Evolutionary conservation across 2,797 vertebrate species (phyloP), one percentile per base, ranked within the genome.

Genomic region (Hippocampus kuda): DNA sequence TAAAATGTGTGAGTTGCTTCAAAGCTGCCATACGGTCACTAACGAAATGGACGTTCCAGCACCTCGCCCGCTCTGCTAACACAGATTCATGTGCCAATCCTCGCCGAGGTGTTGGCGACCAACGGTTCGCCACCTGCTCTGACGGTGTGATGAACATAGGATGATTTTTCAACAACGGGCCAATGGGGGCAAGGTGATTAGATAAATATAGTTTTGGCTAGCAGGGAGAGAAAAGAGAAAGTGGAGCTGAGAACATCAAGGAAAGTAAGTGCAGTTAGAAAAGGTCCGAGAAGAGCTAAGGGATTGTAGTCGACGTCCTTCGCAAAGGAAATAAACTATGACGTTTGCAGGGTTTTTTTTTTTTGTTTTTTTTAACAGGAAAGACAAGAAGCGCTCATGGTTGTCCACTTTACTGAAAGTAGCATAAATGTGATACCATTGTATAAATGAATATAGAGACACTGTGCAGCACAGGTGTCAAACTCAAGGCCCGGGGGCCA

Each of bases 101-200:
- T 42, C 70, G 65, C 22, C 27, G 79, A 85, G 76, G 79, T 84
- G 80, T 70, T 65, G 66, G 59, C 49, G 77, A 73, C 86, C 83
- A 82, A 82, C 9, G 70, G 83, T 86, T 82, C 70, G 60, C 85
- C 87, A 89, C 86, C 85, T 90, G 87, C 81, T 86, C 84, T 20
- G 48, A 81, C 42, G 64, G 69, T 67, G 77, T 53, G 3, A 68
- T 80, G 74, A 82, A 86, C 84, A 86, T 84, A 83, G 78, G 81
- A 71, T 60, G 70, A 70, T 65, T 65, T 80, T 85, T 84, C 59
- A 81, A 73, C 75, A 75, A 75, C 71, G 61, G 56, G 69, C 26
- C 5, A 70, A 67, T 69, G 66, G 79, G 69, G 71, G 74, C 41
- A 69, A 69, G 54, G 44, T 65, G n/a, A 20, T 34, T 30, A 66